These are phyloP conservation scores for Diglossa cyanea DNA, from an alignment of 2,797 vertebrate species.

Conservation along the genomic window DNA sequence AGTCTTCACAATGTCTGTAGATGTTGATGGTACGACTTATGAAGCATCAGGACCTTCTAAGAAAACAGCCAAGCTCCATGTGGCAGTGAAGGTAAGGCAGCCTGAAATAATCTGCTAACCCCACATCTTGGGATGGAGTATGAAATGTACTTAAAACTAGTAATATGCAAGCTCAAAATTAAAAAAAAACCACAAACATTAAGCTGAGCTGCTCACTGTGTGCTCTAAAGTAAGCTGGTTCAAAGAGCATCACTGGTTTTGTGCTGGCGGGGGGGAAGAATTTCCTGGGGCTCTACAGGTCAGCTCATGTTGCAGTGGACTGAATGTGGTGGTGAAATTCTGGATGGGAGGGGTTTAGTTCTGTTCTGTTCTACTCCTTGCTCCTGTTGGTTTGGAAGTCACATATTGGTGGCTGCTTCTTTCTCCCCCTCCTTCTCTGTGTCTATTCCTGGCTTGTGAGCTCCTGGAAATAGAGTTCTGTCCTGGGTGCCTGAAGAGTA, in stretches of 20 bases:
- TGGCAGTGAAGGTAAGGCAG: slow-evolving; percentile 91
- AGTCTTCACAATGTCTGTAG: slow-evolving; percentile 99
- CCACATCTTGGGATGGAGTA: not conserved
- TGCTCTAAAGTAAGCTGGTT: not conserved
- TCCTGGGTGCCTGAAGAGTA: not conserved
- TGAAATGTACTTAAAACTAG: not conserved
- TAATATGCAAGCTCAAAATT: not conserved
- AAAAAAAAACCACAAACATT: rapidly evolving
- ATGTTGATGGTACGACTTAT: slow-evolving; percentile 92
- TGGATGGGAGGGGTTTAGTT: not conserved
- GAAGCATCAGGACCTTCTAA: slow-evolving; percentile 98
- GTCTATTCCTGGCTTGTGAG: not conserved
- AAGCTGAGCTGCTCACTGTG: not conserved
- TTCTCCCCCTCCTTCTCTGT: not conserved
- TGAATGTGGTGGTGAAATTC: not conserved
- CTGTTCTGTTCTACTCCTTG: not conserved
- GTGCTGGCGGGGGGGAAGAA: not conserved
- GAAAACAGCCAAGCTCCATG: slow-evolving; percentile 98
- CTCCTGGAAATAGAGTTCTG: not conserved
- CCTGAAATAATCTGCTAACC: not conserved
- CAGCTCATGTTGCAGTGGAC: not conserved
- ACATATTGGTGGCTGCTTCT: not conserved
- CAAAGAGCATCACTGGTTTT: not conserved
- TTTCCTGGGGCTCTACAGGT: not conserved
- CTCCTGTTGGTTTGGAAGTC: not conserved